A percentile compares a stretch with the other conserved stretches of the same genome.
Evolutionary conservation across 2,797 vertebrate genomes (phyloP).

Genomic region (Anas flavirostris): DNA sequence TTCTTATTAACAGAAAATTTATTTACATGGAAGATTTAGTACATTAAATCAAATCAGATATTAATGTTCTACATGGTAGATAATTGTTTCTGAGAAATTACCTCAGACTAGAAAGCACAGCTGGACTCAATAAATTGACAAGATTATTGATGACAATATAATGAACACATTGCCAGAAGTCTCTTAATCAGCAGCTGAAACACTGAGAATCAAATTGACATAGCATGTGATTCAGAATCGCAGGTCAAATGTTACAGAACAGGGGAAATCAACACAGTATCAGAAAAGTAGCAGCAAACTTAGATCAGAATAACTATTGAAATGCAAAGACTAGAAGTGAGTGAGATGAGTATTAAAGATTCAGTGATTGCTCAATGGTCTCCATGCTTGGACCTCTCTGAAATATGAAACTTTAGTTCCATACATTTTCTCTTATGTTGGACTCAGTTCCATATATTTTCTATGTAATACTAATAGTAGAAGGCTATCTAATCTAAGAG

Average conservation of each 20-base stretch:
- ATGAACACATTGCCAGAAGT: neutral
- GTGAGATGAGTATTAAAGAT: neutral
- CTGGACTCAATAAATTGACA: neutral
- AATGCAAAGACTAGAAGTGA: neutral
- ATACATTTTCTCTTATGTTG: neutral
- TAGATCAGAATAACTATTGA: neutral
- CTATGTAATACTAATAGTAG: neutral
- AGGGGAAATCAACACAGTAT: neutral
- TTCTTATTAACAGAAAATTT: neutral
- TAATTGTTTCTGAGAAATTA: neutral
- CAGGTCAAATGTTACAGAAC: neutral
- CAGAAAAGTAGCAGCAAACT: neutral
- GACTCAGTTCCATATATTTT: neutral
- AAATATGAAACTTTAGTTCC: neutral
- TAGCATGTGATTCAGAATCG: fast-evolving
- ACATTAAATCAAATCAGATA: neutral
- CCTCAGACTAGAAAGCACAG: neutral
- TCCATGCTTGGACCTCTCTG: neutral
- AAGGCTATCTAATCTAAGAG: neutral
- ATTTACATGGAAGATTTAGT: neutral
- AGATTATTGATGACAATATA: neutral
- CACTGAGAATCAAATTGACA: neutral
- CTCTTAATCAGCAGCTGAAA: neutral
- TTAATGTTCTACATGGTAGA: neutral
- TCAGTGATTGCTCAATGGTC: neutral